Evolutionary conservation across 2,888 invertebrate species (phyloP), one percentile per base, ranked within the genome.

Genomic region (Leptinotarsa tumamoca): DNA sequence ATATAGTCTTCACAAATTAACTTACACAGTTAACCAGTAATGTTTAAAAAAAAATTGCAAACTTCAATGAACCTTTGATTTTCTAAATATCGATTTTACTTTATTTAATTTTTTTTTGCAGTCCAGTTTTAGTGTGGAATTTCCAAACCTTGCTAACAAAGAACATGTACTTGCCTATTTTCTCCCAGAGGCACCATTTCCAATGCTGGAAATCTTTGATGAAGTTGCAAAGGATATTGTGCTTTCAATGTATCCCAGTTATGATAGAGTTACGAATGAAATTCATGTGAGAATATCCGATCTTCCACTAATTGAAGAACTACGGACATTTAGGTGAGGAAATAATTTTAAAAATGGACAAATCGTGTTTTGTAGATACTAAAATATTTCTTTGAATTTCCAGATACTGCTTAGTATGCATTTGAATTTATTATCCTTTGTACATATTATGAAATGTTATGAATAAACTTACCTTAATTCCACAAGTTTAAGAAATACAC

Each of bases 101-200:
- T 80, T 67, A 77, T 68, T 67, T 69, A 21, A 27, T 43, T 17
- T 63, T 43, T 18, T 43, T 71, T 85, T 87, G 77, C 75, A 88
- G 87, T 92, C 96, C 0, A 97, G 97, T 70, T 94, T 99, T 87
- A 94, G 95, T 66, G 95, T 99, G 0, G 98, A 98, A 84, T 99
- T 98, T 89, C 94, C 96, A 68, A 93, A 95, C 82, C 90, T 99
- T 79, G 98, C 98, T 0, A 91, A 95, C 69, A 93, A 95, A 83
- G 98, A 98, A 86, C 97, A 98, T 87, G 96, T 97, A 0, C 90
- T 99, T 67, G 98, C 98, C 0, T 99, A 97, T 88, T 99, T 99
- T 88, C 87, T 99, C 69, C 99, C 99, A 0, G 99, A 99, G 88
- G 99, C 99, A 0, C 99, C 99, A 0, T 93, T 95, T 80, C 98